A percentile compares a stretch with the other conserved stretches of the same genome.
Evolutionary conservation across 53 echinoderm and acorn worm genomes (phyloP).

Genomic region (Apostichopus leukothele): DNA sequence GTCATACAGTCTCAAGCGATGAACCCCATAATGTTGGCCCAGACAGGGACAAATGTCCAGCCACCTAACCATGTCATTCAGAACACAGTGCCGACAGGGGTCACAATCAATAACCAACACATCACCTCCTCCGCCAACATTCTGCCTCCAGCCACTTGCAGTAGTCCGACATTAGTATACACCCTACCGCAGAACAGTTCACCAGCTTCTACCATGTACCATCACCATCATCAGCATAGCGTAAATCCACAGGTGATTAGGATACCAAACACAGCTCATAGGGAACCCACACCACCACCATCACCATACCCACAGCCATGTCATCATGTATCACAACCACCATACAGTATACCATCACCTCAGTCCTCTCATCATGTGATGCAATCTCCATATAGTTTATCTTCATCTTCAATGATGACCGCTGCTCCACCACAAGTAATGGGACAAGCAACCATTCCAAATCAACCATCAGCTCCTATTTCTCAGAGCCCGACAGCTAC

Average conservation of each 20-base stretch:
- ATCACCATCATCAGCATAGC: neutral
- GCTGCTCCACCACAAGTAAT: neutral
- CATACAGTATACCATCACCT: constrained; percentile 13
- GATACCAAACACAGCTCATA: neutral
- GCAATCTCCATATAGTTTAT: neutral
- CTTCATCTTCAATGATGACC: neutral
- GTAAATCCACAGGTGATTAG: constrained; percentile 13
- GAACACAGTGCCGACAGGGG: neutral
- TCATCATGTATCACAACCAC: constrained; percentile 10
- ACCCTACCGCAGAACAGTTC: neutral
- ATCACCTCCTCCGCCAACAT: constrained; percentile 8
- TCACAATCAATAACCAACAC: constrained; percentile 14
- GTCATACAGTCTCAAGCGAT: constrained; percentile 10
- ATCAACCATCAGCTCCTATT: neutral
- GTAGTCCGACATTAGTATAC: constrained; percentile 10
- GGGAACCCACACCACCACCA: neutral
- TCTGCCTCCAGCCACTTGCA: constrained; percentile 3
- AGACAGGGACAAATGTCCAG: constrained; percentile 21
- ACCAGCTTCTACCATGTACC: neutral
- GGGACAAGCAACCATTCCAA: neutral
- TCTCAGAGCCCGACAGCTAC: neutral
- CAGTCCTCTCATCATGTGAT: neutral
- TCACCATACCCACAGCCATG: neutral
- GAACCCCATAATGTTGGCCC: neutral
- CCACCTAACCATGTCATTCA: constrained; percentile 1